Conservation (phyloP, 2,113 vertebrate genomes). For the Burhinus bistriatus region DNA sequence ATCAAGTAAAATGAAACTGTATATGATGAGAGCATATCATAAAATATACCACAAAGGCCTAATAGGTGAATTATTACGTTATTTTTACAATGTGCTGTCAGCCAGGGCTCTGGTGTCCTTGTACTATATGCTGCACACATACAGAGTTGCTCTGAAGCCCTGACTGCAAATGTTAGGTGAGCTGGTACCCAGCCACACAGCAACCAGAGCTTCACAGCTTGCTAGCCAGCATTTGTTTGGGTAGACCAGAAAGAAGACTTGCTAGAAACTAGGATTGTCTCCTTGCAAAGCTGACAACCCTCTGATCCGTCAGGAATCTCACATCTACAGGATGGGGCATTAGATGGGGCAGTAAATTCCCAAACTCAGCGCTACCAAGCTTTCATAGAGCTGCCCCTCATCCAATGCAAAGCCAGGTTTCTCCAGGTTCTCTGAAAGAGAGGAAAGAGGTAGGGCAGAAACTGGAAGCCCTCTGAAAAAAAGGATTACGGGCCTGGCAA, state of each 20-base stretch:
- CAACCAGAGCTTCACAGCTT: neutral
- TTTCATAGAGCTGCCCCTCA: neutral
- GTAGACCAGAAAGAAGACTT: neutral
- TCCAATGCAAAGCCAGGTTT: neutral
- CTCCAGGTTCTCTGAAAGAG: neutral
- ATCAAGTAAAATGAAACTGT: neutral
- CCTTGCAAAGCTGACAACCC: neutral
- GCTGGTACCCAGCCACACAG: neutral
- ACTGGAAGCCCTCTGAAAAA: neutral
- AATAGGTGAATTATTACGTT: neutral
- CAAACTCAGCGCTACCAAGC: fast-evolving
- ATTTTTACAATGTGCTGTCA: neutral
- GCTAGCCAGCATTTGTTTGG: neutral
- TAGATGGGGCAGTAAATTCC: neutral
- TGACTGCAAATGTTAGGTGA: neutral
- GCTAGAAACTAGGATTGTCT: neutral
- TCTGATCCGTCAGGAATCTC: neutral
- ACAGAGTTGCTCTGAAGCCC: neutral
- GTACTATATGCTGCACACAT: neutral
- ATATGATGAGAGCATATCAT: neutral
- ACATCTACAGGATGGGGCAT: neutral
- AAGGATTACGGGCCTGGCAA: neutral
- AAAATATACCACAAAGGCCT: neutral
- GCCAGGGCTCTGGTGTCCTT: neutral
- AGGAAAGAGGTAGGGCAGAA: neutral